Percentiles rank a stretch among this genome's conserved stretches.
Conservation (phyloP, 2,797 vertebrate species). For the Danio jaintianensis region DNA sequence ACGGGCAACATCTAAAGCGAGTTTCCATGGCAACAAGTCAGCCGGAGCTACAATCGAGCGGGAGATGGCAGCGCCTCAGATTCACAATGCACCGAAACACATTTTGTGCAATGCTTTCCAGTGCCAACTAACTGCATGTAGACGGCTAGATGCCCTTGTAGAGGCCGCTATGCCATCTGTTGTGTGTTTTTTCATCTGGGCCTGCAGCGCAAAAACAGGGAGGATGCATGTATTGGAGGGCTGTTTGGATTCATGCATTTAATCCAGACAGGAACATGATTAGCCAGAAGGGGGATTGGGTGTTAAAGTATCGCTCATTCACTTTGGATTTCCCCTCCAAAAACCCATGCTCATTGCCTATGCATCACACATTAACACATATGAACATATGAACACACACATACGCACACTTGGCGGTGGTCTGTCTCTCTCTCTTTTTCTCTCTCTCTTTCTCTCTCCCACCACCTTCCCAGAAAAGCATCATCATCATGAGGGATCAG, state of each 20-base stretch:
- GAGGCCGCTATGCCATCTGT: constrained; percentile 77
- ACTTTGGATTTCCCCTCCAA: constrained; percentile 65
- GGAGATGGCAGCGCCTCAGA: constrained; percentile 72
- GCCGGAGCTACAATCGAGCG: constrained; percentile 65
- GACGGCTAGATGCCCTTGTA: constrained; percentile 69
- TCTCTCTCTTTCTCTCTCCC: constrained; percentile 55
- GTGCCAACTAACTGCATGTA: constrained; percentile 61
- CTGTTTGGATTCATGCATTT: constrained; percentile 17
- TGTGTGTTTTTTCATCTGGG: constrained; percentile 61
- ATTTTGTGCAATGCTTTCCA: constrained; percentile 36
- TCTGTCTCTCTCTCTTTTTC: constrained; percentile 25
- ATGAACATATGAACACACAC: constrained; percentile 36
- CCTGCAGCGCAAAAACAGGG: constrained; percentile 60
- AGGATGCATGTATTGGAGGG: constrained; percentile 52
- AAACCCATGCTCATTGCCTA: constrained; percentile 11
- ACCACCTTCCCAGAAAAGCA: constrained; percentile 63
- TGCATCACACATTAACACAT: constrained; percentile 39
- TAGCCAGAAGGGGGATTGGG: constrained; percentile 55
- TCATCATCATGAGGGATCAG: constrained; percentile 64
- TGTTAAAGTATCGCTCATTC: constrained; percentile 60
- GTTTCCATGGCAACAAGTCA: constrained; percentile 79
- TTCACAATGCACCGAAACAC: constrained; percentile 44
- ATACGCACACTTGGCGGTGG: constrained; percentile 1
- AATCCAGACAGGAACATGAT: constrained; percentile 57
- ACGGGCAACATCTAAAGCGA: constrained; percentile 47